Conservation (phyloP, 2,888 invertebrate genomes). For the Osmoderma eremita region DNA sequence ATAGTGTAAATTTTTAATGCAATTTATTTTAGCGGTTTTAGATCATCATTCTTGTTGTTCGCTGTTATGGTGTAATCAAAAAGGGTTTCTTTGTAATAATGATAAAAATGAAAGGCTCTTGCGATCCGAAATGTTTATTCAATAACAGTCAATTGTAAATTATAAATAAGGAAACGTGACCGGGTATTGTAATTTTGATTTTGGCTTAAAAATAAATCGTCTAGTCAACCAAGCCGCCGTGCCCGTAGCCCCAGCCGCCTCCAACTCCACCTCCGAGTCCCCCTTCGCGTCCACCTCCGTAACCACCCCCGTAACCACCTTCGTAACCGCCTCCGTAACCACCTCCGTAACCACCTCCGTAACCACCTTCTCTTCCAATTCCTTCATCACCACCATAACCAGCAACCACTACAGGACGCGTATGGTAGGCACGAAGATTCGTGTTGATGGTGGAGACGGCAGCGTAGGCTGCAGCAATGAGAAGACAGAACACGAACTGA, state of each 20-base stretch:
- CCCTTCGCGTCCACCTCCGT: constrained; percentile 18
- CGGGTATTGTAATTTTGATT: constrained; percentile 11
- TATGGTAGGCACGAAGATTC: constrained; percentile 36
- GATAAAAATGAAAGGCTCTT: neutral
- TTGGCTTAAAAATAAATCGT: neutral
- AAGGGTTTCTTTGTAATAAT: neutral
- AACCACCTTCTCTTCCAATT: constrained; percentile 17
- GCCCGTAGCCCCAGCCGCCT: constrained; percentile 9
- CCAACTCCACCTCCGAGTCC: neutral
- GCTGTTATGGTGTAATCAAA: neutral
- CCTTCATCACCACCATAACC: constrained; percentile 40
- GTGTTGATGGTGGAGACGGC: constrained; percentile 40
- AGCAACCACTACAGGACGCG: constrained; percentile 40
- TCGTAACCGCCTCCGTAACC: neutral
- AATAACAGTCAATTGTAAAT: constrained; percentile 38
- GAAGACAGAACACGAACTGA: constrained; percentile 66
- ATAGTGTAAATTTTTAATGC: no score
- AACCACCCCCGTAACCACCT: neutral
- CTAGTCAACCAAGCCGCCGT: constrained; percentile 7
- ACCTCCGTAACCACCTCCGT: neutral
- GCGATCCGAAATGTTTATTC: constrained; percentile 41
- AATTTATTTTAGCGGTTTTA: no score
- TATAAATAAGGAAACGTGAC: constrained; percentile 28
- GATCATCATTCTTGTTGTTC: no score
- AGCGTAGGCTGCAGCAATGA: constrained; percentile 61